These are phyloP conservation scores for Patella pellucida DNA, from an alignment of 2,888 invertebrate species.

Conservation along the genomic window DNA sequence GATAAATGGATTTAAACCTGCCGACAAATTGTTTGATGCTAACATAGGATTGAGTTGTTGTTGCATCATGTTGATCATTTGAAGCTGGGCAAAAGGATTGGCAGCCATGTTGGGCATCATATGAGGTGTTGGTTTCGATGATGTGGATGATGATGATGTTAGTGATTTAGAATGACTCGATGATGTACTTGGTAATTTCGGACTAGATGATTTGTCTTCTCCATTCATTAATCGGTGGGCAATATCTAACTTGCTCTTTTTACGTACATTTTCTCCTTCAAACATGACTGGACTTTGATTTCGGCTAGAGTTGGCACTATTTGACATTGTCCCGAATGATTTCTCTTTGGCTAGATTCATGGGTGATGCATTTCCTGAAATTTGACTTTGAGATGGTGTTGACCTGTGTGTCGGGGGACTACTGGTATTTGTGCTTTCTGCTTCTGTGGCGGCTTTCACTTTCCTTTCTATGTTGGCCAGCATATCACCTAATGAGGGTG, in stretches of 20 bases:
- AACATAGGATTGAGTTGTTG: background rate
- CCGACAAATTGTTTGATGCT: background rate
- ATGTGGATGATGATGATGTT: background rate
- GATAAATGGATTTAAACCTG: constrained; percentile 1
- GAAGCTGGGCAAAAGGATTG: background rate
- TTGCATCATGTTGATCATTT: constrained; percentile 8
- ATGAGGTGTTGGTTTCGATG: constrained; percentile 1
- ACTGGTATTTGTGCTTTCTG: background rate
- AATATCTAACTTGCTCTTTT: background rate
- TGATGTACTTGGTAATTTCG: background rate
- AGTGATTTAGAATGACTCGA: background rate
- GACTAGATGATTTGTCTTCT: constrained; percentile 9
- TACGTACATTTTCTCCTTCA: background rate
- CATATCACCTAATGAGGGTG: background rate
- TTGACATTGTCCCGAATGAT: background rate
- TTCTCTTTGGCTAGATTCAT: constrained; percentile 4
- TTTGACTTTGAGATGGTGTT: background rate
- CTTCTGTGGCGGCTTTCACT: background rate
- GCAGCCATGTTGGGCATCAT: constrained; percentile 9
- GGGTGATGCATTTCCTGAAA: background rate
- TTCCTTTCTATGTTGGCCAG: background rate
- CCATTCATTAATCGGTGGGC: constrained; percentile 1
- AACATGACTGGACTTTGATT: constrained; percentile 9
- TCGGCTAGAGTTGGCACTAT: constrained; percentile 9
- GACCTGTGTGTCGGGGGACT: background rate